Evolutionary conservation across 1,140 invertebrate species (phyloP).

Genomic region (Saccostrea cuccullata): DNA sequence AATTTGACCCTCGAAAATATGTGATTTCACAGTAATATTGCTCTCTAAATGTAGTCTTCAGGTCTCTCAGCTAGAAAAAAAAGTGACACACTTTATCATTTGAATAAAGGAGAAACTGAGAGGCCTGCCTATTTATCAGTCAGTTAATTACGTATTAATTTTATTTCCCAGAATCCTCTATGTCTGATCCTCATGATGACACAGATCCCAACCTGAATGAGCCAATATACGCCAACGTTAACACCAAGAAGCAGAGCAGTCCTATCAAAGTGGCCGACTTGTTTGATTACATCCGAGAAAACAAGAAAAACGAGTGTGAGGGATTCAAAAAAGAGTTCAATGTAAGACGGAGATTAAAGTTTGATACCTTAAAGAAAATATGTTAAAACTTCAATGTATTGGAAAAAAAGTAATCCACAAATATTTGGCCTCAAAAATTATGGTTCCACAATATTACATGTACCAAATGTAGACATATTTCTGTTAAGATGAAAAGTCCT

Average conservation of each 20-base stretch:
- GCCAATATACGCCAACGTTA: slow-evolving; percentile 72
- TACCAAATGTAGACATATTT: too few relatives aligned
- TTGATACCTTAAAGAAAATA: not conserved
- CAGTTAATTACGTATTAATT: too few relatives aligned
- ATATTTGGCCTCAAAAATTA: too few relatives aligned
- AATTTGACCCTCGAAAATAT: too few relatives aligned
- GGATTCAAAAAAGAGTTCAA: slow-evolving; percentile 71
- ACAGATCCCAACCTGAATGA: slow-evolving; percentile 55
- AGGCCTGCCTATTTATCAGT: too few relatives aligned
- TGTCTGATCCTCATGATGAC: slow-evolving; percentile 41
- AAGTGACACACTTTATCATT: not conserved
- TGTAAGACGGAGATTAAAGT: slow-evolving; percentile 54
- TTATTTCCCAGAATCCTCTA: not conserved
- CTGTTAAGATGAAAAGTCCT: too few relatives aligned
- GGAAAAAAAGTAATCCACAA: not conserved
- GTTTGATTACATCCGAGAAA: slow-evolving; percentile 66
- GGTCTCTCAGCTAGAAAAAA: not conserved
- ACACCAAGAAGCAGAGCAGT: slow-evolving; percentile 65
- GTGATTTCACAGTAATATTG: not conserved
- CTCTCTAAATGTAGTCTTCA: not conserved
- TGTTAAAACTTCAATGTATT: not conserved
- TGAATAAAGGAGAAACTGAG: too few relatives aligned
- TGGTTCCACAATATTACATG: too few relatives aligned
- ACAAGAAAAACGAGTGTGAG: slow-evolving; percentile 67
- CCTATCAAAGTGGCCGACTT: slow-evolving; percentile 65